These are phyloP conservation scores for Scolopax bukidnonensis DNA, from an alignment of 2,797 vertebrate genomes.

Conservation along the genomic window DNA sequence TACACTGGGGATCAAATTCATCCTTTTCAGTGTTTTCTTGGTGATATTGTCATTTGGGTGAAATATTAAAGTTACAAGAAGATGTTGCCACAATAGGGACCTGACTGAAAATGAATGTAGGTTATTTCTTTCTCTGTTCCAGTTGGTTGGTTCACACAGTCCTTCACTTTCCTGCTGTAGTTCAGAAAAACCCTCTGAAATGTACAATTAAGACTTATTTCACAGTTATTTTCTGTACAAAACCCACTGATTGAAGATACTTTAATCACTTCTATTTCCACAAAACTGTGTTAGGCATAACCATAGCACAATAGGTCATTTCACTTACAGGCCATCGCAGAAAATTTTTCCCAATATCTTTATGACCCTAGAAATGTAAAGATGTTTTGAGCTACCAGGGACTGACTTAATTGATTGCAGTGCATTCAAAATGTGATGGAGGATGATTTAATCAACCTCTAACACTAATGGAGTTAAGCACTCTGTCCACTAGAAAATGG, in stretches of 20 bases:
- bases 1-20: constrained; percentile 44
- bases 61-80: constrained; percentile 54
- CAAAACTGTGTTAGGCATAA: constrained; percentile 35
- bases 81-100: constrained; percentile 26
- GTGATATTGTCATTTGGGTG: constrained; percentile 35
- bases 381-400: constrained; percentile 45
- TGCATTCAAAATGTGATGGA: constrained; percentile 62
- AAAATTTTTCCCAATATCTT: constrained; percentile 60
- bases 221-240: constrained; percentile 1
- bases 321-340: constrained; percentile 27
- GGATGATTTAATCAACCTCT: constrained; percentile 70
- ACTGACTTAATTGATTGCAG: constrained; percentile 69
- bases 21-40: constrained; percentile 22
- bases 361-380: constrained; percentile 60
- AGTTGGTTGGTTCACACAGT: constrained; percentile 30
- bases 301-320: constrained; percentile 36
- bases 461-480: constrained; percentile 69
- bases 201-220: constrained; percentile 47
- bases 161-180: constrained; percentile 35
- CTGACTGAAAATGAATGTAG: constrained; percentile 58
- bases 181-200: constrained; percentile 20
- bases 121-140: constrained; percentile 66
- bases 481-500: constrained; percentile 66
- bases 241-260: not conserved
- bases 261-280: constrained; percentile 52